Evolutionary conservation across 2,888 invertebrate genomes (phyloP).

Genomic region (Hymenopus coronatus): DNA sequence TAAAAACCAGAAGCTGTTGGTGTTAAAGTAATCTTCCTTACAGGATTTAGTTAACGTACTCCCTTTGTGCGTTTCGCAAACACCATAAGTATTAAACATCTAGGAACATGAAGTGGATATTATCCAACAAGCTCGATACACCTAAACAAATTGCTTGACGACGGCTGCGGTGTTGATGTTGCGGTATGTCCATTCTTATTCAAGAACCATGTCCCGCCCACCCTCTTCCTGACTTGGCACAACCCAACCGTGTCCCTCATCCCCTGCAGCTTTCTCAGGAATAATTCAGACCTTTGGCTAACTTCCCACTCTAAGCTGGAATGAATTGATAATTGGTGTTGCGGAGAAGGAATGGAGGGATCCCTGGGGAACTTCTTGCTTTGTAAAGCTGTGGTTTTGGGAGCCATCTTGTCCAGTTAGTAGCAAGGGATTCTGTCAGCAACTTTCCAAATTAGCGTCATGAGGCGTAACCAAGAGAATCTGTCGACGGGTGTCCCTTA

Average conservation of each 20-base stretch:
- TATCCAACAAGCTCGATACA: too few relatives aligned
- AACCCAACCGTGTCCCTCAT: neutral
- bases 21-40: too few relatives aligned
- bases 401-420: neutral
- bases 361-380: neutral
- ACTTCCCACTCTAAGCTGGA: conserved; percentile 53
- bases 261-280: conserved; percentile 34
- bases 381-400: neutral
- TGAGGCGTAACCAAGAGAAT: neutral
- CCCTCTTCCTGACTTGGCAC: neutral
- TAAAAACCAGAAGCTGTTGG: too few relatives aligned
- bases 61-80: too few relatives aligned
- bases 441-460: neutral
- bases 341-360: neutral
- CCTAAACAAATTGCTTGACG: too few relatives aligned
- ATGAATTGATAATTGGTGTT: conserved; percentile 50
- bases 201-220: neutral
- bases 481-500: neutral
- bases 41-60: too few relatives aligned
- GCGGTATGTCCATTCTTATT: neutral
- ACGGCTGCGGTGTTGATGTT: too few relatives aligned
- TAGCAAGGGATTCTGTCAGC: neutral
- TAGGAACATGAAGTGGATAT: too few relatives aligned
- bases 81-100: too few relatives aligned
- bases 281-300: conserved; percentile 48